A percentile compares a stretch with the other conserved stretches of the same genome.
Conservation (phyloP, 2,888 invertebrate species). For the Apantesis nais region DNA sequence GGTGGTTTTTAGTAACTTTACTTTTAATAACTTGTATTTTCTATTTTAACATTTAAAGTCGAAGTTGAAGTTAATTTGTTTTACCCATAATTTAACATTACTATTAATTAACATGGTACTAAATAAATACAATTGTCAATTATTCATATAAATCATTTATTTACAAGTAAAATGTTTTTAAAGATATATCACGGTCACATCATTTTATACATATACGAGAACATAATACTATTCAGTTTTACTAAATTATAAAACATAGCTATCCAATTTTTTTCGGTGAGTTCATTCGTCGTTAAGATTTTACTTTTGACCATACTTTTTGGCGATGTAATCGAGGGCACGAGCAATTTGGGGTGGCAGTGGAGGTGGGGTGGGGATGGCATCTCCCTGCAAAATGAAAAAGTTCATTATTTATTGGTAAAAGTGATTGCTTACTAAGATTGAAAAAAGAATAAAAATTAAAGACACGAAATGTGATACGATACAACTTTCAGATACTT, state of each 20-base stretch:
- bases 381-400: constrained; percentile 57
- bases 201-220: constrained; percentile 22
- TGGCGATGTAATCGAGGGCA: constrained; percentile 67
- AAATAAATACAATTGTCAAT: background rate
- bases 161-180: constrained; percentile 26
- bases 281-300: constrained; percentile 21
- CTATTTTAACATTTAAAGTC: too few species aligned
- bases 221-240: constrained; percentile 40
- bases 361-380: constrained; percentile 80
- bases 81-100: too few species aligned
- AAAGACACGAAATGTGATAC: background rate
- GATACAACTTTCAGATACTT: background rate
- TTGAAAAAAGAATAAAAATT: background rate
- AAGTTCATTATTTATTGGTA: background rate
- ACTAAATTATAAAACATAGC: constrained; percentile 29
- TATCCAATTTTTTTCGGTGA: constrained; percentile 32
- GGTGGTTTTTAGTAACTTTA: too few species aligned
- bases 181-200: constrained; percentile 55
- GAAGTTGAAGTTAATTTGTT: too few species aligned
- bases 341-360: constrained; percentile 79
- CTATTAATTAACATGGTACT: background rate
- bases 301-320: constrained; percentile 49
- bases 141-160: constrained; percentile 11
- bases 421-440: background rate
- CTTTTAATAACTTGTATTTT: too few species aligned